A percentile compares a stretch with the other conserved stretches of the same genome.
Evolutionary conservation across 2,113 vertebrate genomes (phyloP).

Genomic region (Chaetodon auriga): DNA sequence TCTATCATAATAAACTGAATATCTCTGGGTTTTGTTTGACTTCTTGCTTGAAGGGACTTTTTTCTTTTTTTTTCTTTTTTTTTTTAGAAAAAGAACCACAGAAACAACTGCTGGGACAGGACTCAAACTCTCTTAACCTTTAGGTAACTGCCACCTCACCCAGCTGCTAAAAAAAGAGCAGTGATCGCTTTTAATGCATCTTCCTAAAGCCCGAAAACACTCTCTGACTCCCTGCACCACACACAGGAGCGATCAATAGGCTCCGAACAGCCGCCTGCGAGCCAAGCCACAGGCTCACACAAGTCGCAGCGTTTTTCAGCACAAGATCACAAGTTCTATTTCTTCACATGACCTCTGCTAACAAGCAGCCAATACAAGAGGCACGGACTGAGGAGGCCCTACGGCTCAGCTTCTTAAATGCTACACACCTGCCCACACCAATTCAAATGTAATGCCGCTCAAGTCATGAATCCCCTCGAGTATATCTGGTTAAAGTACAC

Average conservation of each 20-base stretch:
- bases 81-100: background rate
- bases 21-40: background rate
- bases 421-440: slow-evolving; percentile 15
- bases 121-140: background rate
- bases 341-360: slow-evolving; percentile 23
- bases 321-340: background rate
- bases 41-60: background rate
- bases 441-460: background rate
- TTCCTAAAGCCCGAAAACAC: slow-evolving; percentile 20
- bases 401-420: background rate
- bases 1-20: background rate
- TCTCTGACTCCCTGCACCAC: slow-evolving; percentile 1
- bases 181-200: slow-evolving; percentile 38
- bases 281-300: background rate
- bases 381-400: background rate
- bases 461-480: slow-evolving; percentile 1
- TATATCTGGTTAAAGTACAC: background rate
- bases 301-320: background rate
- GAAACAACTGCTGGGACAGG: background rate
- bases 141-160: background rate
- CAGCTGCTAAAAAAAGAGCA: slow-evolving; percentile 49
- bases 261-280: slow-evolving; percentile 2
- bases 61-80: no score
- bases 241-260: slow-evolving; percentile 27
- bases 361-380: background rate